Conservation (phyloP, 2,888 invertebrate species). For the Nomada lathburiana region DNA sequence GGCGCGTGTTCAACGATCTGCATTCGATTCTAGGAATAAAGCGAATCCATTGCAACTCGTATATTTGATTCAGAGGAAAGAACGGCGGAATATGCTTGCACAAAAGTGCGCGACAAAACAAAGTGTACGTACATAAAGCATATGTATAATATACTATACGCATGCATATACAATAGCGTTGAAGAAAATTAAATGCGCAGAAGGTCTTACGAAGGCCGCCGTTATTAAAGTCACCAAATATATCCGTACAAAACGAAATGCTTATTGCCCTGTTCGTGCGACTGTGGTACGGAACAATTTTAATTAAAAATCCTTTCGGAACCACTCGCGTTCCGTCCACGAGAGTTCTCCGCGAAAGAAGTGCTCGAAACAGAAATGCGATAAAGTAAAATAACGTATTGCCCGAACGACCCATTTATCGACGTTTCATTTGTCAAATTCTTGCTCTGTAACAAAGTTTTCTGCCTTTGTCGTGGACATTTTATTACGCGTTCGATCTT, state of each 20-base stretch:
- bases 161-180: not conserved
- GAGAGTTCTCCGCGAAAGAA: slow-evolving; percentile 1
- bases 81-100: not conserved
- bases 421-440: slow-evolving; percentile 17
- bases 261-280: slow-evolving; percentile 25
- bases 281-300: slow-evolving; percentile 37
- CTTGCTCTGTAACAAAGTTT: not conserved
- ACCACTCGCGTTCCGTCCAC: not conserved
- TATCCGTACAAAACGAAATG: slow-evolving; percentile 33
- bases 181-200: slow-evolving; percentile 25
- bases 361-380: not conserved
- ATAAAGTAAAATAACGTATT: slow-evolving; percentile 3
- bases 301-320: slow-evolving; percentile 42
- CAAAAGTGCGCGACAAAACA: not conserved
- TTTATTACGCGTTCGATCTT: not conserved
- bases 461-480: slow-evolving; percentile 5
- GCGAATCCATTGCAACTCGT: slow-evolving; percentile 18
- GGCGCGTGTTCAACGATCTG: slow-evolving; percentile 26
- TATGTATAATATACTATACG: not conserved
- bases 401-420: slow-evolving; percentile 40
- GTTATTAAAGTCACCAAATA: slow-evolving; percentile 27
- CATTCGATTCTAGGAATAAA: slow-evolving; percentile 37
- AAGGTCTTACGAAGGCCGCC: slow-evolving; percentile 3
- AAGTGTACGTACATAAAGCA: not conserved
- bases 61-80: slow-evolving; percentile 22